Evolutionary conservation across 1,140 invertebrate species (phyloP).

Genomic region (Pantala flavescens): DNA sequence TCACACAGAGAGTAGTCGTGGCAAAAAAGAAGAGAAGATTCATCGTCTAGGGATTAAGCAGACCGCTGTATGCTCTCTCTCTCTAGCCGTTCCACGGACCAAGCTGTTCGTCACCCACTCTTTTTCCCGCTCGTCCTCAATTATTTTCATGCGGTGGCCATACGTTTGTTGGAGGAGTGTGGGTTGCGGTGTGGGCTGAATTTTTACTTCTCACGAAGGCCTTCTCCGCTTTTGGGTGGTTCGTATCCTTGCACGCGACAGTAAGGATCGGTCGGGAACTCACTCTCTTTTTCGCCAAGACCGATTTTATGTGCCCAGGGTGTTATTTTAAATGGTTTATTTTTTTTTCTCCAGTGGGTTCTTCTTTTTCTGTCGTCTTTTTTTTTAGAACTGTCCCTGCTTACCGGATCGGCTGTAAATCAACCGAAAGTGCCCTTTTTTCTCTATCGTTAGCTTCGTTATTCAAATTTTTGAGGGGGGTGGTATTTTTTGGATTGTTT

Average conservation of each 20-base stretch:
- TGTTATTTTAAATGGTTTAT: too few species aligned
- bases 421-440: too few species aligned
- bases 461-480: too few species aligned
- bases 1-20: too few species aligned
- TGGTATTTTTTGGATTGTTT: too few species aligned
- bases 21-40: background rate
- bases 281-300: too few species aligned
- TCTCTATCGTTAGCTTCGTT: too few species aligned
- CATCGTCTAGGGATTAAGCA: background rate
- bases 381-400: too few species aligned
- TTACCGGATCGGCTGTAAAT: too few species aligned
- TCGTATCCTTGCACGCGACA: background rate
- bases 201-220: background rate
- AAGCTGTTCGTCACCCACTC: background rate
- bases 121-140: background rate
- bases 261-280: background rate
- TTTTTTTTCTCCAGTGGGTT: too few species aligned
- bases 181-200: background rate
- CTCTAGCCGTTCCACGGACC: background rate
- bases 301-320: too few species aligned
- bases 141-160: constrained; percentile 8
- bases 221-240: background rate
- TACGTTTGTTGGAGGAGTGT: background rate
- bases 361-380: too few species aligned
- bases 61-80: background rate